Base-by-base conservation (phyloP, 2,888 invertebrate genomes). In the Hydraecia micacea region DNA sequence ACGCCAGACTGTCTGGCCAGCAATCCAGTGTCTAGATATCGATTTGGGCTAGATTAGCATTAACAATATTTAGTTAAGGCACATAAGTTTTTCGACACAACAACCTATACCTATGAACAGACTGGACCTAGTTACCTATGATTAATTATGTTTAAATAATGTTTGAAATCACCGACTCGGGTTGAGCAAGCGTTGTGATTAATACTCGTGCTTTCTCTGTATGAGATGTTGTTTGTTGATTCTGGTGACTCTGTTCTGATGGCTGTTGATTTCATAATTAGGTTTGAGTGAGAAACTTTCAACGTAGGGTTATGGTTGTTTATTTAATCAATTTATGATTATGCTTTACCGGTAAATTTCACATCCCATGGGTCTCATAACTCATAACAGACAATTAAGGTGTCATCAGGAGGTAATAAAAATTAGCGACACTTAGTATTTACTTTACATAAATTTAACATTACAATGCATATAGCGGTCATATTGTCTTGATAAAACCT, bases 1-100 rank as follows among this genome's bases (percentile, higher is more conserved):
- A 85, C 95, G 94, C 95, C 95, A 89, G 92, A 79, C 92, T 84
- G 95, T 94, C 95, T 95, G 90, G 83, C 89, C 89, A 87, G 90
- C 89, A 90, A 92, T 92, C 89, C 90, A 93, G 92, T 83, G 86
- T 87, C 87, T 85, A 79, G 79, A 82, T 94, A 95, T 96, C 90
- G 95, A 95, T 95, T 94, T 83, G 69, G 82, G 84, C 91, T 89
- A 84, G 88, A 91, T 92, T 92, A 92, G 90, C 88, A 80, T 80
- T 71, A 65, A 62, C 72, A 77, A 81, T 71, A 80, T 79, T 65
- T 73, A 60, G 36, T 69, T 13, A 49, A 42, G 21, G 3, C 39
- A n/a, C 8, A 9, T 32, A 28, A 2, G n/a, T 6, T 58, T 36
- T 49, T n/a, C 5, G 15, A 49, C 13, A 73, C 21, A 13, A 21